Conservation (phyloP, 2,113 vertebrate genomes). For the Sinocyclocheilus maitianheensis region DNA sequence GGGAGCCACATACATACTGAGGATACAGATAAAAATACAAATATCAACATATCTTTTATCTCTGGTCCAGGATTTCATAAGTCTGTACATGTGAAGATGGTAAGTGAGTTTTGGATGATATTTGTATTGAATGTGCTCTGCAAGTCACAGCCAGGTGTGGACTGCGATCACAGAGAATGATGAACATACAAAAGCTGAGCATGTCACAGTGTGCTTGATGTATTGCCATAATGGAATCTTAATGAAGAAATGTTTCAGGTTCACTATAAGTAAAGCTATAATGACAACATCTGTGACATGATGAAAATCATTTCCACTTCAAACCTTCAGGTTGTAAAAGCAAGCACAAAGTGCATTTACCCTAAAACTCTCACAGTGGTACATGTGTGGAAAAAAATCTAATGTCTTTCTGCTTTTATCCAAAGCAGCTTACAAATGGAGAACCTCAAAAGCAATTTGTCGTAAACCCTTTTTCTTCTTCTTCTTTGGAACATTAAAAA, state of each 20-base stretch:
- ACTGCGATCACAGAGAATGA: background rate
- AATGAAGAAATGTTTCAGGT: background rate
- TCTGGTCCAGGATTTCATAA: background rate
- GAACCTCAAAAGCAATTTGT: background rate
- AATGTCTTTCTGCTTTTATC: background rate
- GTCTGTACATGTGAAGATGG: conserved; percentile 33
- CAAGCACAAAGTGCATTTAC: background rate
- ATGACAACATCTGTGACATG: background rate
- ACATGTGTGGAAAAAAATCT: background rate
- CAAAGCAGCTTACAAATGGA: background rate
- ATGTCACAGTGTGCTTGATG: conserved; percentile 23
- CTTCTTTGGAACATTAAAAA: background rate
- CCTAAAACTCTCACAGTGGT: background rate
- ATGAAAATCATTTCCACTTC: background rate
- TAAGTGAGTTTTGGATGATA: background rate
- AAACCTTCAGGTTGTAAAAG: background rate
- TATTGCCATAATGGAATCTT: background rate
- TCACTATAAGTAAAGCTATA: background rate
- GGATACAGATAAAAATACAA: conserved; percentile 40
- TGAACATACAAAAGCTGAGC: background rate
- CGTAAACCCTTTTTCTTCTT: background rate
- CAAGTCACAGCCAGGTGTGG: conserved; percentile 11
- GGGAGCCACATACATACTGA: conserved; percentile 13
- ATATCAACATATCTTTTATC: conserved; percentile 29
- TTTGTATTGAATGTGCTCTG: background rate